Base-by-base conservation (phyloP, 2,888 invertebrate genomes). In the Cosmia pyralina region DNA sequence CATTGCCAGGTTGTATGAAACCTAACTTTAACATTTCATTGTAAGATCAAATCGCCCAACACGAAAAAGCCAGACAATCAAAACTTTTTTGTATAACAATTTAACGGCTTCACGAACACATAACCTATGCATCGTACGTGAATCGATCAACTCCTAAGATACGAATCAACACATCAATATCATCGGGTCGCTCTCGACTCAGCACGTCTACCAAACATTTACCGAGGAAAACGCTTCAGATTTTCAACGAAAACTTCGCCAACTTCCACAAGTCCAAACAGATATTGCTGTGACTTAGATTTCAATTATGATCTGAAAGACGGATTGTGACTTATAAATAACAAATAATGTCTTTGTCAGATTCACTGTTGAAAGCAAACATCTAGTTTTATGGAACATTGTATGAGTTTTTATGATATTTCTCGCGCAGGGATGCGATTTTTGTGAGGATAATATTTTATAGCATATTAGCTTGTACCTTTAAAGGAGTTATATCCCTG, bases 301-400 rank as follows among this genome's bases (percentile, higher is more conserved):
- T 87, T 84, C 87, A 87, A 87, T 87, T 87, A 87, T 78, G 87
- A 87, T 87, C 75, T 44, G 60, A 28, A 77, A 81, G 81, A 80
- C 10, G 75, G 66, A 87, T 80, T 63, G 74, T 38, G 69, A 70
- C 57, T 72, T 69, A 81, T 77, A 81, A 82, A 83, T 78, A 79
- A 72, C 69, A 72, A 78, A 84, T 68, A 79, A 81, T 28, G 3
- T 28, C 48, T 75, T 81, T 69, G 57, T 69, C 50, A 60, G 48
- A 59, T 62, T 57, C 52, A 67, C 48, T 55, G 69, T 63, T 77
- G 62, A 72, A 77, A 78, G 82, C 67, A 72, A 77, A 78, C 57
- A 71, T 72, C 38, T 48, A 70, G 53, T 66, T 64, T 77, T 67
- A 68, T 65, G 60, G 69, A 69, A 53, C 34, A n/a, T 74, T 60